Evolutionary conservation across 2,888 invertebrate genomes (phyloP), one percentile per base, ranked within the genome.

Genomic region (Pristionchus fissidentatus): DNA sequence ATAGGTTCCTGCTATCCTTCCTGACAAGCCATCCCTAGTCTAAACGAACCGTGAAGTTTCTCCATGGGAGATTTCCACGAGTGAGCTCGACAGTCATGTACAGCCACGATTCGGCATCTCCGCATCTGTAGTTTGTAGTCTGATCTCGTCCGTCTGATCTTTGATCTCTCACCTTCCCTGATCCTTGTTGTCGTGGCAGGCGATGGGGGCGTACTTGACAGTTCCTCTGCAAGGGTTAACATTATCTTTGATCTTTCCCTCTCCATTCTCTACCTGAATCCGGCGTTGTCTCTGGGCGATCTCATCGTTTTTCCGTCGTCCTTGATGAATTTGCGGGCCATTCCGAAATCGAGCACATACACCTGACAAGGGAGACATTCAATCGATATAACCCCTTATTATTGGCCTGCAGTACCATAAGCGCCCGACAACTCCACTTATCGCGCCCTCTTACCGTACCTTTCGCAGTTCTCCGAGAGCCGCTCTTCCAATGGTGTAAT

Each of bases 271-370:
- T 3, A 82, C 82, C 90, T 87, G 84, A 90, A 90, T 60, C 89
- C 90, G 77, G 90, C 88, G 49, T 87, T 88, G 43, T 86, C 86
- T 46, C 90, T 73, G 43, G 90, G 90, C 66, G 88, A 87, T 87
- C 87, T 90, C 86, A 84, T 88, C 1, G 85, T 87, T 46, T 81
- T 81, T 13, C 90, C 90, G 55, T 89, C 89, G 29, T 88, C 89
- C 85, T 90, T 88, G 7, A 88, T 88, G 83, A 90, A 90, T 83
- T 89, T 90, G 1, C 90, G 85, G 22, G 87, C 87, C 90, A 90
- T 90, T 55, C 89, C 90, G 83, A 90, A 90, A 83, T 90, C 90
- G 66, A 90, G 89, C 38, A 90, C 90, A 84, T 90, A 90, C 15
- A 87, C 85, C 84, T 87, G 66, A n/a, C 7, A 32, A 49, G 35